Conservation (phyloP, 2,797 vertebrate genomes). For the Periparus ater region DNA sequence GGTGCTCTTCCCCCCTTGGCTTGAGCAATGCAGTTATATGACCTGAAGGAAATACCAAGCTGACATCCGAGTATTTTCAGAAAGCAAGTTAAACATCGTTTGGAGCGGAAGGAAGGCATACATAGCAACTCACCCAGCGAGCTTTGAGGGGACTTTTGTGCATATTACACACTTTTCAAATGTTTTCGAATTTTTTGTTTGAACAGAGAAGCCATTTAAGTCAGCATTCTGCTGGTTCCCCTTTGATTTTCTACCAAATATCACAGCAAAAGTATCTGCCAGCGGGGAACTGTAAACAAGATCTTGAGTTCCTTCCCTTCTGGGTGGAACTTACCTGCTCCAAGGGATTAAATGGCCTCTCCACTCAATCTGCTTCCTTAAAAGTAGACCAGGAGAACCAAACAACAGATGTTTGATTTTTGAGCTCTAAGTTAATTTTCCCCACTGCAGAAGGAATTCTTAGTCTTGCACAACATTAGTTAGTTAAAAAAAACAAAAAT, state of each 20-base stretch:
- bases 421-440: slow-evolving; percentile 17
- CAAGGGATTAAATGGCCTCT: slow-evolving; percentile 25
- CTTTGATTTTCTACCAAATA: slow-evolving; percentile 60
- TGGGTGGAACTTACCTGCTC: slow-evolving; percentile 54
- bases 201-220: slow-evolving; percentile 36
- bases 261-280: slow-evolving; percentile 38
- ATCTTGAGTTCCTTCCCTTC: slow-evolving; percentile 61
- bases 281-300: slow-evolving; percentile 23
- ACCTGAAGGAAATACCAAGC: slow-evolving; percentile 39
- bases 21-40: background rate
- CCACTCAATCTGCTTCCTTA: slow-evolving; percentile 40
- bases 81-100: slow-evolving; percentile 39
- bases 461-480: background rate
- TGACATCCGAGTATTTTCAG: slow-evolving; percentile 43
- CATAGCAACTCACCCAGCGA: slow-evolving; percentile 18
- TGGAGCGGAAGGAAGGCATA: background rate
- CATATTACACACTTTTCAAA: background rate
- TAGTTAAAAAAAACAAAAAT: background rate
- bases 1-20: slow-evolving; percentile 19
- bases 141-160: background rate
- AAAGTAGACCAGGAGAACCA: slow-evolving; percentile 11
- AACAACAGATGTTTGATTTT: slow-evolving; percentile 34
- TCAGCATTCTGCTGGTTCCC: background rate
- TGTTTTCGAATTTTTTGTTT: background rate
- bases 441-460: background rate